Conservation (phyloP, 2,888 invertebrate genomes). For the Smittia sp. region DNA sequence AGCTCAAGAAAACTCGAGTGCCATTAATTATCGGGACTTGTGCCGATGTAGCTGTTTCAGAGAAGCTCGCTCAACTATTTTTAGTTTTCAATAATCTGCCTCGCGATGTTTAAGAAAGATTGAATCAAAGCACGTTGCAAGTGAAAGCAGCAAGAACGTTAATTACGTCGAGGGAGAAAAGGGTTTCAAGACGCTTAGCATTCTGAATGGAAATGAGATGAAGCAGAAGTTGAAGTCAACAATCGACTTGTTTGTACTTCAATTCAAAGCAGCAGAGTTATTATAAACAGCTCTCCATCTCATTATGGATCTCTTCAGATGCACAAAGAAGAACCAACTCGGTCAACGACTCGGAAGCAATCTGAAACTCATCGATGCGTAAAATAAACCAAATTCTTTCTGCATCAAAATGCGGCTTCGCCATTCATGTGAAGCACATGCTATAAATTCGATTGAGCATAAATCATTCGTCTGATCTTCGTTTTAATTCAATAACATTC, state of each 20-base stretch:
- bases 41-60: not conserved
- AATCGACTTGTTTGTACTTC: not conserved
- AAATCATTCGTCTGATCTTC: too few species aligned
- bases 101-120: too few species aligned
- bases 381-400: constrained; percentile 19
- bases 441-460: not conserved
- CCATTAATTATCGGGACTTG: constrained; percentile 9
- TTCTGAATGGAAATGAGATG: too few species aligned
- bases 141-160: too few species aligned
- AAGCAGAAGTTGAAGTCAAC: too few species aligned
- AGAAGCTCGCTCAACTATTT: too few species aligned
- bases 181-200: too few species aligned
- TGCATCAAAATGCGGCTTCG: not conserved
- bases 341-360: not conserved
- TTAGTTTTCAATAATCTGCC: too few species aligned
- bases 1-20: not conserved
- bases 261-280: not conserved
- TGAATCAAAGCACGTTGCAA: too few species aligned
- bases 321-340: not conserved
- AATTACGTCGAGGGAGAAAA: too few species aligned
- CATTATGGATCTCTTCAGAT: not conserved
- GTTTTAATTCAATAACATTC: too few species aligned
- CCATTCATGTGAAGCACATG: not conserved
- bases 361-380: not conserved
- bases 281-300: not conserved